These are phyloP conservation scores for Atta cephalotes DNA, from an alignment of 1,140 invertebrate genomes.

Conservation along the genomic window DNA sequence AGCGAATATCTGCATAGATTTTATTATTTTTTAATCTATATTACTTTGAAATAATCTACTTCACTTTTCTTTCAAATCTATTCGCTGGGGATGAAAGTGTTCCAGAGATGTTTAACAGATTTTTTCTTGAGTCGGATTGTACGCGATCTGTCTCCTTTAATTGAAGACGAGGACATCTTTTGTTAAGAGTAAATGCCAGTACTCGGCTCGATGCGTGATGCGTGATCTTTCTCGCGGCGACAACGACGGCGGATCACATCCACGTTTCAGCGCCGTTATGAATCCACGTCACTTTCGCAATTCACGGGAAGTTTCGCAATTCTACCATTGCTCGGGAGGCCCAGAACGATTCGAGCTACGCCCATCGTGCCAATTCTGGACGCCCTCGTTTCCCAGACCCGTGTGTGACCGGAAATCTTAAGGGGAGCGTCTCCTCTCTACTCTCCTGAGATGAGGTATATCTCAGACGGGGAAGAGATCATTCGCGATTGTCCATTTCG, in stretches of 20 bases:
- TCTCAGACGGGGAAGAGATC: constrained; percentile 28
- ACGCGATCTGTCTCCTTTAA: constrained; percentile 18
- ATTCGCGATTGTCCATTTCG: constrained; percentile 11
- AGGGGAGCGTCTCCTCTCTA: constrained; percentile 13
- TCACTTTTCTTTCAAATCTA: neutral
- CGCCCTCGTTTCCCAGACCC: constrained; percentile 49
- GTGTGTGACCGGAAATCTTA: constrained; percentile 59
- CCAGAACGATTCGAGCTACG: constrained; percentile 39
- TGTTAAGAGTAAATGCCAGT: constrained; percentile 44
- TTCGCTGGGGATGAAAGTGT: neutral
- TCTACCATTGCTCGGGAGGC: constrained; percentile 32
- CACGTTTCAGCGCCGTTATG: constrained; percentile 13
- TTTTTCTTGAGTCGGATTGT: constrained; percentile 41
- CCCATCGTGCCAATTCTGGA: constrained; percentile 61
- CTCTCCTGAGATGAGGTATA: constrained; percentile 34
- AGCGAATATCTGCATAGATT: neutral
- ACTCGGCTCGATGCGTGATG: constrained; percentile 46
- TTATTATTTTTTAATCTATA: neutral
- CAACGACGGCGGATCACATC: constrained; percentile 12
- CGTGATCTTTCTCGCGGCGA: neutral
- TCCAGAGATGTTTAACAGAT: neutral
- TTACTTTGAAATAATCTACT: neutral
- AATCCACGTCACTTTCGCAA: constrained; percentile 59
- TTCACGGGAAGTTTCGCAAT: constrained; percentile 67
- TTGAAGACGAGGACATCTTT: constrained; percentile 29